Conservation (phyloP, 2,888 invertebrate species). For the Sisyra nigra region DNA sequence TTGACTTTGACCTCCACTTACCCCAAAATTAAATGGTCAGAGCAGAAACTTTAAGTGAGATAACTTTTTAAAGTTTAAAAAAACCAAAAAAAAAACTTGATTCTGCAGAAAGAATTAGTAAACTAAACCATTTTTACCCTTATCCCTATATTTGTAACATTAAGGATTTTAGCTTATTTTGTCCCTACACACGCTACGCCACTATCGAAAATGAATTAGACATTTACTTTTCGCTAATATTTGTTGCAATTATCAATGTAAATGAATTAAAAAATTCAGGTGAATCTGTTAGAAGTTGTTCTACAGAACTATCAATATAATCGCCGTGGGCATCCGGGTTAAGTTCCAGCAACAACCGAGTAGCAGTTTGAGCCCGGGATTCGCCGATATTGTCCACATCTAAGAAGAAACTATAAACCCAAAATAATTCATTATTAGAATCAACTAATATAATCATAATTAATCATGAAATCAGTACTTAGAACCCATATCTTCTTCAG, state of each 20-base stretch:
- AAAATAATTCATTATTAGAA: not conserved
- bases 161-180: too few relatives aligned
- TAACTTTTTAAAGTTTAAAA: too few relatives aligned
- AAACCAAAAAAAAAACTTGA: too few relatives aligned
- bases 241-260: slow-evolving; percentile 69
- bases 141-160: too few relatives aligned
- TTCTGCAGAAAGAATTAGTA: too few relatives aligned
- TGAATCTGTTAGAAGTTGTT: slow-evolving; percentile 69
- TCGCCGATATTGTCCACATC: slow-evolving; percentile 65
- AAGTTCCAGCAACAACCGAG: slow-evolving; percentile 69
- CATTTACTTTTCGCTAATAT: slow-evolving; percentile 53
- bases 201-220: too few relatives aligned
- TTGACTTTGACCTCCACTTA: too few relatives aligned
- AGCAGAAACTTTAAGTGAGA: too few relatives aligned
- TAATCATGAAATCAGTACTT: slow-evolving; percentile 40
- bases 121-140: too few relatives aligned
- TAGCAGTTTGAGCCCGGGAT: slow-evolving; percentile 70
- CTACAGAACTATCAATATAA: slow-evolving; percentile 77
- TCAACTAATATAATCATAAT: not conserved
- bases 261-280: slow-evolving; percentile 81
- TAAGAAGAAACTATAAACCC: slow-evolving; percentile 64
- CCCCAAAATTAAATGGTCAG: too few relatives aligned
- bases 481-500: slow-evolving; percentile 82
- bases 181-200: too few relatives aligned
- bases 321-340: slow-evolving; percentile 89